Percentiles rank a stretch among this genome's conserved stretches.
Conservation (phyloP, 2,888 invertebrate genomes). For the Leptothorax acervorum region DNA sequence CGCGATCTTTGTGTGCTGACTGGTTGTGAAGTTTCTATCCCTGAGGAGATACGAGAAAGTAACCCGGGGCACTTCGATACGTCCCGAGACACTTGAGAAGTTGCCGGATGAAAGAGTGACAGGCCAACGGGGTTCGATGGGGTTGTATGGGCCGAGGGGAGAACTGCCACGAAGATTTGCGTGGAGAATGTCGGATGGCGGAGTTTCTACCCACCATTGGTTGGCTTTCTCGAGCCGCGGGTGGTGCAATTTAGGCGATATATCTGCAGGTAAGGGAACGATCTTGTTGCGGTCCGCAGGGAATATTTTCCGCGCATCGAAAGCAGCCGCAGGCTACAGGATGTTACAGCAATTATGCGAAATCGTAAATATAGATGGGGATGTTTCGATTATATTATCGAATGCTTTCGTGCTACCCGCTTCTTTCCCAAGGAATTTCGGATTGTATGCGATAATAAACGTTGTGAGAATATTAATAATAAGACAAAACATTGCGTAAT, state of each 20-base stretch:
- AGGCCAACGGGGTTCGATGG: constrained; percentile 23
- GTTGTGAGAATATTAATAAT: constrained; percentile 6
- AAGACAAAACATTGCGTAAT: not conserved
- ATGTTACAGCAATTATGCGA: constrained; percentile 30
- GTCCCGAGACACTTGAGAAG: constrained; percentile 71
- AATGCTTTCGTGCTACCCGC: not conserved
- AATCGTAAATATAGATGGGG: not conserved
- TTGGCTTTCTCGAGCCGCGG: constrained; percentile 35
- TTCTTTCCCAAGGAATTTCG: not conserved
- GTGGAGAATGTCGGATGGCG: constrained; percentile 43
- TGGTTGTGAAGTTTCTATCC: constrained; percentile 70
- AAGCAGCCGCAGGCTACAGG: constrained; percentile 13
- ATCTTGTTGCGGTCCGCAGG: constrained; percentile 47
- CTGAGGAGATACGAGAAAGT: constrained; percentile 60
- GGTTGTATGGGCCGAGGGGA: not conserved
- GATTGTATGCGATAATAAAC: not conserved
- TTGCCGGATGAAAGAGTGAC: constrained; percentile 59
- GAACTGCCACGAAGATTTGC: constrained; percentile 61
- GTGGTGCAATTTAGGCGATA: constrained; percentile 62
- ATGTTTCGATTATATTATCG: constrained; percentile 9
- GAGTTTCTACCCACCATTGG: constrained; percentile 37
- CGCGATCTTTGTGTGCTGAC: constrained; percentile 50
- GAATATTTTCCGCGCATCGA: constrained; percentile 42
- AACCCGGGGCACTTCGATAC: constrained; percentile 57
- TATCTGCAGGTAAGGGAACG: constrained; percentile 29